phyloP scores from a whole-genome alignment of 2,888 invertebrate species.

The Chaitophorus viminalis region DNA sequence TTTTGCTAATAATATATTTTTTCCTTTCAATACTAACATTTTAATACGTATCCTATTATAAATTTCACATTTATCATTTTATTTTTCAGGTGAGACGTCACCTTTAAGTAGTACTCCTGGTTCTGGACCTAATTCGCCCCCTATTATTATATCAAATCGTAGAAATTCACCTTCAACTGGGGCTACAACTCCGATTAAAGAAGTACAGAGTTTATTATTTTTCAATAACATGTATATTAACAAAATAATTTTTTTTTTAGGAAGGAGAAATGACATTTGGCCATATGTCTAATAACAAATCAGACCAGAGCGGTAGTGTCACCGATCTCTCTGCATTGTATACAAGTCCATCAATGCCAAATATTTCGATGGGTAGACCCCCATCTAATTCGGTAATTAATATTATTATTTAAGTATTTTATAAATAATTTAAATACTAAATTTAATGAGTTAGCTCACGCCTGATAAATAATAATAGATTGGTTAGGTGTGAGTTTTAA shows the following conservation, averaged over 20 bases:
- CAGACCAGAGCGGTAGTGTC: slow-evolving; percentile 75
- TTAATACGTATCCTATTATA: neutral
- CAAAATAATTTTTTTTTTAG: slow-evolving; percentile 66
- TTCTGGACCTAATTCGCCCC: slow-evolving; percentile 81
- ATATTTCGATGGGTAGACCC: slow-evolving; percentile 91
- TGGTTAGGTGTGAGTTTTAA: slow-evolving; percentile 23
- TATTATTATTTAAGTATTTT: neutral
- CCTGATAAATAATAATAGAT: slow-evolving; percentile 22
- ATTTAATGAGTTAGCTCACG: neutral
- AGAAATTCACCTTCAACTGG: slow-evolving; percentile 74
- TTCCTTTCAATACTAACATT: slow-evolving; percentile 19
- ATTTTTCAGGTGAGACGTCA: slow-evolving; percentile 66
- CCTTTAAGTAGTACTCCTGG: slow-evolving; percentile 74
- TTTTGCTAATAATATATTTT: slow-evolving; percentile 38
- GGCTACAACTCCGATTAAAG: slow-evolving; percentile 78
- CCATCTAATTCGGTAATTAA: slow-evolving; percentile 67
- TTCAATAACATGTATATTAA: neutral
- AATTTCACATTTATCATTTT: slow-evolving; percentile 42
- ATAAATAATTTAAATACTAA: slow-evolving; percentile 27
- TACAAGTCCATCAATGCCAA: slow-evolving; percentile 96
- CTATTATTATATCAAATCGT: slow-evolving; percentile 70
- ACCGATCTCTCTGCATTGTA: slow-evolving; percentile 81
- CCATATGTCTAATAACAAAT: slow-evolving; percentile 70
- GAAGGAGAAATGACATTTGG: slow-evolving; percentile 79
- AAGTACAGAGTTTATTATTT: slow-evolving; percentile 67